phyloP scores from a whole-genome alignment of 2,113 vertebrate genomes.

The Lota lota region DNA sequence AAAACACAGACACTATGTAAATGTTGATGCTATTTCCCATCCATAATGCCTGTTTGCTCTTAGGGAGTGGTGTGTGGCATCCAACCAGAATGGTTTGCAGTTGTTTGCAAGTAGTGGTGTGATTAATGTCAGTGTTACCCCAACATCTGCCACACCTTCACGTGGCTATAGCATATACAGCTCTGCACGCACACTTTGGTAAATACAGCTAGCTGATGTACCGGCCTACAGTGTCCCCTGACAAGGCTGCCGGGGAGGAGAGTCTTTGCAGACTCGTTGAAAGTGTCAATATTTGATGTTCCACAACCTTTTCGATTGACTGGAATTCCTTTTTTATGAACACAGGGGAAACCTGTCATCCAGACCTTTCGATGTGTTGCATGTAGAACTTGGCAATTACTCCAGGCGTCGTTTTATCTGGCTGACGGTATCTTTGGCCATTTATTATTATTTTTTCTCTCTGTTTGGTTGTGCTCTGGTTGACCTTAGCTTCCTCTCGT shows the following conservation, averaged over 20 bases:
- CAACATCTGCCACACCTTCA: too few species aligned
- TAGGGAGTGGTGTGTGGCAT: too few species aligned
- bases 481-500: constrained; percentile 25
- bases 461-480: not conserved
- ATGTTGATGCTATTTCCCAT: too few species aligned
- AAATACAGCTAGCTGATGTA: too few species aligned
- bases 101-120: too few species aligned
- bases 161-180: too few species aligned
- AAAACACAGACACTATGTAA: too few species aligned
- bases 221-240: not conserved
- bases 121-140: too few species aligned
- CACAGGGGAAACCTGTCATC: constrained; percentile 30
- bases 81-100: too few species aligned
- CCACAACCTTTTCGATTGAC: constrained; percentile 54
- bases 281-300: constrained; percentile 69
- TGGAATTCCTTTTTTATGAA: constrained; percentile 55
- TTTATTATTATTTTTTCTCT: constrained; percentile 5
- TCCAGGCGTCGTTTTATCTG: constrained; percentile 30
- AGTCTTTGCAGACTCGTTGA: constrained; percentile 46
- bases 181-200: too few species aligned
- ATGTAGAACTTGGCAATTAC: constrained; percentile 19
- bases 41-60: too few species aligned
- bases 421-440: constrained; percentile 21
- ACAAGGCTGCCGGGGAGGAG: constrained; percentile 44
- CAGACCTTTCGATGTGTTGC: constrained; percentile 22